Evolutionary conservation across 30 jellyfish, hydroid and myxozoan genomes (phyloP), one percentile per base, ranked within the genome.

Genomic region (Aurelia sp.): DNA sequence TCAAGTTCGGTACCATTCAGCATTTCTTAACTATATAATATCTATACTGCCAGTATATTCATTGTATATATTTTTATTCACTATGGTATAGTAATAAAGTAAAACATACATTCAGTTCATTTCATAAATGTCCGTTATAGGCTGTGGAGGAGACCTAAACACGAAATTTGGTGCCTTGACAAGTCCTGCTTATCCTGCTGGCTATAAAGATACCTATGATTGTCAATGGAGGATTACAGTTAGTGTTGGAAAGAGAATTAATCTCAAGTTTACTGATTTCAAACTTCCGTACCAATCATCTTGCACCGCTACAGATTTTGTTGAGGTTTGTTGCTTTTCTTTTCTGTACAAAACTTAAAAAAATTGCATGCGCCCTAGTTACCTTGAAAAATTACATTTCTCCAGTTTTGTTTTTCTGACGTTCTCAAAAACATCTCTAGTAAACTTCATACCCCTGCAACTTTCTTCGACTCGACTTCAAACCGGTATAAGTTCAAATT

Each of bases 181-280:
- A 20, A 78, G 93, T 47, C 96, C 96, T 0, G 18, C 22, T 5
- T 87, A 67, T 40, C 73, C 81, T 2, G 35, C 19, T 40, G 91
- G 90, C 11, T 87, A 87, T 75, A 87, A 57, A 22, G 96, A 78
- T 47, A 41, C 76, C 9, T 87, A 74, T 22, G 87, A 87, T 65
- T 87, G 96, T 68, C 71, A 62, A 69, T 87, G 96, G 96, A 87
- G 40, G 22, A 87, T 87, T 64, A 77, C 96, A 18, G 96, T 79
- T 18, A 21, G 76, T 6, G 78, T 72, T 58, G 91, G 88, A 44
- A 87, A 77, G 85, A 27, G 79, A 30, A 79, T 87, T 19, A 17
- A 59, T 33, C 60, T 87, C n/a, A 64, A 23, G 31, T 87, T 87
- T 79, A 48, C 77, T 3, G 88, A 77, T 35, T 87, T 87, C 73